Conservation (phyloP, 2,888 invertebrate species). For the Drosophila meridiana region DNA sequence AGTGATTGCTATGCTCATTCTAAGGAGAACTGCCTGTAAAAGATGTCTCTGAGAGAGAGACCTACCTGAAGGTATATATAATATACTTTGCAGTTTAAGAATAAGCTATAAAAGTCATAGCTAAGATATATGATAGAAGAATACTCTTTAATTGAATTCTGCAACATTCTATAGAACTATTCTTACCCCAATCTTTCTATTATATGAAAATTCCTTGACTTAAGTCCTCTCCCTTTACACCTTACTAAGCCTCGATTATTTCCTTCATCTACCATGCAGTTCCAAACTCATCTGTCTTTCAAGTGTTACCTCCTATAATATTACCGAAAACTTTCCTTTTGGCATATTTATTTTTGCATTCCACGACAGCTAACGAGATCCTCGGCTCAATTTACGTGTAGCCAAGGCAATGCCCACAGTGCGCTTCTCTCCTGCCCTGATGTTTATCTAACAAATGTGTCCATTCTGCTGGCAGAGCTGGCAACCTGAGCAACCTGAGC, state of each 20-base stretch:
- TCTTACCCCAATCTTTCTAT: no score
- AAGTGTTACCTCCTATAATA: background rate
- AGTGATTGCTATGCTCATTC: constrained; percentile 21
- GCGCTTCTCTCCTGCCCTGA: constrained; percentile 42
- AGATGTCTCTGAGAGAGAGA: background rate
- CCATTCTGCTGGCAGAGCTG: constrained; percentile 26
- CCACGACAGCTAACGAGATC: constrained; percentile 33
- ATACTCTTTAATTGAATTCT: no score
- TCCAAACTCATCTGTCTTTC: background rate
- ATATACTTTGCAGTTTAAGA: background rate
- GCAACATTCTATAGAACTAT: no score
- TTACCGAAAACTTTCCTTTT: background rate
- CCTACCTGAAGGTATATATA: constrained; percentile 13
- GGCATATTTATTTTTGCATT: constrained; percentile 17
- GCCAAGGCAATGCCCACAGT: constrained; percentile 22
- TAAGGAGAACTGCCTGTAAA: no score
- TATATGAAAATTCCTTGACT: background rate
- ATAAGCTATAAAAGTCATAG: background rate
- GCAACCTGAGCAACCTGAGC: constrained; percentile 51
- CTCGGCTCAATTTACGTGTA: constrained; percentile 42
- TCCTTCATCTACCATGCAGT: background rate
- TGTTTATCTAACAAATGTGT: constrained; percentile 70
- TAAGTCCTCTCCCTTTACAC: no score
- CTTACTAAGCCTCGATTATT: background rate
- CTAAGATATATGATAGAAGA: no score